Evolutionary conservation across 2,888 invertebrate genomes (phyloP).

Genomic region (Sphecodes monilicornis): DNA sequence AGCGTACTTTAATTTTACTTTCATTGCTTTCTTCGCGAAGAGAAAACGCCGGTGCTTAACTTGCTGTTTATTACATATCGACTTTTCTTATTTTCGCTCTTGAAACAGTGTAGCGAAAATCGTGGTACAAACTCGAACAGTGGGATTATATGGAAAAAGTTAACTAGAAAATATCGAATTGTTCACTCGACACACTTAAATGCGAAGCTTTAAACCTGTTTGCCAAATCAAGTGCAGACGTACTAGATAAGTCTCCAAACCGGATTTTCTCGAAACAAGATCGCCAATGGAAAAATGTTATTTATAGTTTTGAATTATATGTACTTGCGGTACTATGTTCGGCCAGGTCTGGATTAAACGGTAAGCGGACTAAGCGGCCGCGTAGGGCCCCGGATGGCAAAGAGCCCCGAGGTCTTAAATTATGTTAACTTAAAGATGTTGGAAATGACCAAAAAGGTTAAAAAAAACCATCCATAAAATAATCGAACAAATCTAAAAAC

Average conservation of each 20-base stretch:
- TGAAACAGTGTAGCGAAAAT: background rate
- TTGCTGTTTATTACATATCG: background rate
- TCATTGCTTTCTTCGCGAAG: background rate
- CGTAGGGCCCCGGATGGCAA: no score
- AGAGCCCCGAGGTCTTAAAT: no score
- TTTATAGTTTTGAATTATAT: background rate
- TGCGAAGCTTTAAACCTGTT: background rate
- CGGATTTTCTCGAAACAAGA: background rate
- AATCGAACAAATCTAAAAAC: no score
- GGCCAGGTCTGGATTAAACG: background rate
- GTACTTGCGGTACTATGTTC: background rate
- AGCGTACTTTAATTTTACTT: conserved; percentile 4
- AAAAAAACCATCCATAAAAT: no score
- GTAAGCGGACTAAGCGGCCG: no score
- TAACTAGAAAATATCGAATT: background rate
- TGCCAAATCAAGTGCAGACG: background rate
- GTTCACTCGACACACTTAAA: no score
- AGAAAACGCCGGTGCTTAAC: background rate
- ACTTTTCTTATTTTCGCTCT: background rate
- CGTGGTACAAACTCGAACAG: no score
- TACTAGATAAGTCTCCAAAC: background rate
- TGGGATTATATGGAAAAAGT: background rate
- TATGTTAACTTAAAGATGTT: no score
- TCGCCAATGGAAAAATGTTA: background rate
- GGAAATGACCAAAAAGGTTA: no score